Base-by-base conservation (phyloP, 1,140 invertebrate species). In the Aricia agestis region DNA sequence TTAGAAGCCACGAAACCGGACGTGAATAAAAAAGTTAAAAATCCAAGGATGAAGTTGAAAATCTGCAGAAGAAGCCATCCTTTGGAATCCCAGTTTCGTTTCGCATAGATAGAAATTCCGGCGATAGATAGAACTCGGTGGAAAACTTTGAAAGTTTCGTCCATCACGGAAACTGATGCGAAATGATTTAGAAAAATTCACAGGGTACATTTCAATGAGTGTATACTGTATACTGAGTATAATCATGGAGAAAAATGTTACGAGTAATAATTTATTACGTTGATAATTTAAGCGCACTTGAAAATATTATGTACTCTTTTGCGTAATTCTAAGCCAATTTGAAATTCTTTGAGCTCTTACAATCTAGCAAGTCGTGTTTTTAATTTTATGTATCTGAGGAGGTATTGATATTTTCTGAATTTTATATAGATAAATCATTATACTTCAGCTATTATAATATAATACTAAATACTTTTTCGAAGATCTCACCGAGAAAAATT, bases 61-160 rank as follows among this genome's bases (percentile, higher is more conserved):
- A 79, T 81, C 69, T 90, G 86, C 61, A 82, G 72, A 11, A 76
- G 13, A 6, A 88, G 72, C 82, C 83, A 88, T 75, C 59, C 69
- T 66, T 81, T 83, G 3, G 83, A 83, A 69, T 83, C 68, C 80
- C 83, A 83, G 18, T 87, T 80, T 18, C 67, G 59, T 81, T 84
- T 80, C 6, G 79, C 76, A 68, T 83, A 91, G 67, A 91, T 85
- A 17, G 81, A 70, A 67, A 91, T 80, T 13, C 89, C 89, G 9
- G 76, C 82, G 10, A 89, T 75, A 18, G 78, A 83, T 15, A 88
- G 72, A 19, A 90, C 76, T 6, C 78, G 74, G 72, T 89, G 75
- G 69, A 87, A 89, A 58, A 74, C 67, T 63, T 68, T 59, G 25
- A 85, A 72, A 58, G 83, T 86, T 70, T 83, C 79, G 18, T 85